A percentile compares a stretch with the other conserved stretches of the same genome.
These are phyloP conservation scores for Syngnathus typhle DNA, from an alignment of 2,113 vertebrate species.

Conservation along the genomic window DNA sequence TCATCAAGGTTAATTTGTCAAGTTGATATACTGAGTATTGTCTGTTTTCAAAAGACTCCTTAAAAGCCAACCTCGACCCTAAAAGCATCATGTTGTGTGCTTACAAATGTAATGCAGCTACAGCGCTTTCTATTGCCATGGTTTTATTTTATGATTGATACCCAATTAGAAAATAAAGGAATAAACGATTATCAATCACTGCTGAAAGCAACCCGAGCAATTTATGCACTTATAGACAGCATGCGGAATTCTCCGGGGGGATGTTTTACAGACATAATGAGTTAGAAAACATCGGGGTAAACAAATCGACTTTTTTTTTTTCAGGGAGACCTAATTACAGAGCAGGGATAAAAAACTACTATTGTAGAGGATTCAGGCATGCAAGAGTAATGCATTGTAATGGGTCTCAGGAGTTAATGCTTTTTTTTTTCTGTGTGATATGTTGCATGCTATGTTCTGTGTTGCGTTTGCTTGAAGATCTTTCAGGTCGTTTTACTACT, in stretches of 20 bases:
- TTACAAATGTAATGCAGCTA: conserved; percentile 5
- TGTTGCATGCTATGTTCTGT: conserved; percentile 35
- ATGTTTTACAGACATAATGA: conserved; percentile 62
- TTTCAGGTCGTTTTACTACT: background rate
- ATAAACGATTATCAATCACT: conserved; percentile 48
- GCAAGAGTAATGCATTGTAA: conserved; percentile 55
- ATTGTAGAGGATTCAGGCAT: conserved; percentile 48
- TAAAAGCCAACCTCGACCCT: conserved; percentile 2
- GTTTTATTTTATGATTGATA: conserved; percentile 24
- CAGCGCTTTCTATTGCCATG: conserved; percentile 4
- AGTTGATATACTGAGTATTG: background rate
- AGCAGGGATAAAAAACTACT: conserved; percentile 61
- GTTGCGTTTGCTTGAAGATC: conserved; percentile 21
- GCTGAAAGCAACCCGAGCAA: conserved; percentile 35
- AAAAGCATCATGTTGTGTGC: conserved; percentile 1
- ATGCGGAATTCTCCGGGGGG: conserved; percentile 50
- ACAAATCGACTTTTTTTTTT: conserved; percentile 53
- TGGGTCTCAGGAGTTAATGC: conserved; percentile 48
- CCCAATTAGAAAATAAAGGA: conserved; percentile 30
- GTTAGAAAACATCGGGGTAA: conserved; percentile 58
- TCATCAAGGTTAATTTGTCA: background rate
- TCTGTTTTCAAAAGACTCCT: background rate
- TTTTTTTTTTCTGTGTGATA: conserved; percentile 48
- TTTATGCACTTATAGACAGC: conserved; percentile 37
- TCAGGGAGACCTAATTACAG: conserved; percentile 62